Evolutionary conservation across 2,888 invertebrate genomes (phyloP), one percentile per base, ranked within the genome.

Genomic region (Tridacna gigas): DNA sequence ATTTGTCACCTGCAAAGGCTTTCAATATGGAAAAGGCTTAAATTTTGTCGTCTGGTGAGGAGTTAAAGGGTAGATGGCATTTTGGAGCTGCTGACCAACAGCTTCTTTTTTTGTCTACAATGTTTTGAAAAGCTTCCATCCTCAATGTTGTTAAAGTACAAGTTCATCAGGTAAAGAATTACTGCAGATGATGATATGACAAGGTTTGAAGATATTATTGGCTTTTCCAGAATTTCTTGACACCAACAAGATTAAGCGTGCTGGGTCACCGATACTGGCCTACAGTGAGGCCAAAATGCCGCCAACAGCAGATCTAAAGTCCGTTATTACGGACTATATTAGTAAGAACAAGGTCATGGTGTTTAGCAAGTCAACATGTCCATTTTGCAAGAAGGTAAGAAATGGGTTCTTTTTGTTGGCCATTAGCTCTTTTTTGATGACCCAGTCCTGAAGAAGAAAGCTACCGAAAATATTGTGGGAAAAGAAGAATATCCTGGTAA

Each of bases 311-410:
- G 91, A 91, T 82, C 45, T 90, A 7, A 90, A 91, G 77, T 82
- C 89, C 15, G 77, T 88, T n/a, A 86, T 94, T 45, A 85, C 91
- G 77, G 91, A 94, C 25, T 88, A 93, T 28, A 93, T 95, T 56
- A 89, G 90, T 13, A 85, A 89, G 18, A 95, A 95, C 85, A 92
- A 92, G 76, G 95, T 96, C 26, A 93, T 95, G 91, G 90, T 96
- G 22, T 96, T 96, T 91, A 95, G 95, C 90, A 96, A 96, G 90
- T 94, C 95, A 4, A 94, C 93, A 28, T 96, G 96, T 90, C 95
- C 95, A 0, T 96, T 94, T 86, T 96, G 96, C 91, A 84, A 79
- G 3, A 95, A 95, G 95, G 96, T 96, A 89, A 91, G 92, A 79
- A 4, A 11, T 67, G 15, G 48, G 28, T 69, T 37, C 28, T 69